Evolutionary conservation across 2,113 vertebrate species (phyloP).

Genomic region (Dicrurus megarhynchus): DNA sequence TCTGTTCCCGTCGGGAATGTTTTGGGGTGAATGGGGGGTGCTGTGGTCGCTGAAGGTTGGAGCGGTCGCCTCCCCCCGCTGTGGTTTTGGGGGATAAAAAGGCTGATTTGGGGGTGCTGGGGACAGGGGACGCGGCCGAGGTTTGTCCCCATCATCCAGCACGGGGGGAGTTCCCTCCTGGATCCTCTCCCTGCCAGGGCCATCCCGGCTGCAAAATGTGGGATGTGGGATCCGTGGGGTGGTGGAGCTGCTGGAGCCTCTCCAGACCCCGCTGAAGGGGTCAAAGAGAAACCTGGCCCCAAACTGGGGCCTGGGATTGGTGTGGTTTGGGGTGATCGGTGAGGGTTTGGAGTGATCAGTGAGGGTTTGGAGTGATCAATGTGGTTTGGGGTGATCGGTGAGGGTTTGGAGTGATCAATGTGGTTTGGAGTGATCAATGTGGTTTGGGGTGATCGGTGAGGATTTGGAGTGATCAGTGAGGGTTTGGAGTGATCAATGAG

Average conservation of each 20-base stretch:
- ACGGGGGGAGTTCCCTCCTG: neutral
- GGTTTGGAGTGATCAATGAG: too few relatives aligned
- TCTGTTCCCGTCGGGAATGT: neutral
- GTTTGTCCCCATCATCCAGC: rapidly evolving
- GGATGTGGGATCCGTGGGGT: rapidly evolving
- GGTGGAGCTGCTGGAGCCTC: neutral
- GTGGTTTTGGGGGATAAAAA: neutral
- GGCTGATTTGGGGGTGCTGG: neutral
- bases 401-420: neutral
- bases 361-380: too few relatives aligned
- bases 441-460: too few relatives aligned
- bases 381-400: neutral
- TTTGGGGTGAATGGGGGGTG: neutral
- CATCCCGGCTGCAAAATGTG: neutral
- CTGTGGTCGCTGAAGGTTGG: neutral
- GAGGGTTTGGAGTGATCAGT: neutral
- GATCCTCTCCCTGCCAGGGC: neutral
- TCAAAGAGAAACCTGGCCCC: neutral
- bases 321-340: neutral
- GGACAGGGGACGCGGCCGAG: too few relatives aligned
- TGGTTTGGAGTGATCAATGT: too few relatives aligned
- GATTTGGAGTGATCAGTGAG: neutral
- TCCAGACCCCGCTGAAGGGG: too few relatives aligned
- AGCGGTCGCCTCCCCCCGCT: rapidly evolving
- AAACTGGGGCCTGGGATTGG: rapidly evolving